A percentile compares a stretch with the other conserved stretches of the same genome.
phyloP scores from a whole-genome alignment of 2,888 invertebrate species.

The Acrobasis repandana region DNA sequence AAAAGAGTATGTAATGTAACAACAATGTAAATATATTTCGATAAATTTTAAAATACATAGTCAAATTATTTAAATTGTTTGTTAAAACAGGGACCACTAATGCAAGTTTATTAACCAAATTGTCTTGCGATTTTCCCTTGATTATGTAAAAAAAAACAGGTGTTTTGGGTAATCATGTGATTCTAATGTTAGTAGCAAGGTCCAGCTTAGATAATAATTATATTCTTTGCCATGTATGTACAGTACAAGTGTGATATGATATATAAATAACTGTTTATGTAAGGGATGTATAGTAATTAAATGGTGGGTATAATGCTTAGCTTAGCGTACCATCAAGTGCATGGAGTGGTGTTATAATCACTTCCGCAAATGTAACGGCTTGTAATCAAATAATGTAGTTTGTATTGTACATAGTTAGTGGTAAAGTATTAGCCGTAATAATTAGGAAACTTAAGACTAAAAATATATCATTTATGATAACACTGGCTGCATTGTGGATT shows the following conservation, averaged over 20 bases:
- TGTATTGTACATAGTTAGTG: conserved; percentile 66
- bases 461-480: conserved; percentile 64
- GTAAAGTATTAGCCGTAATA: conserved; percentile 50
- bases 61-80: conserved; percentile 1
- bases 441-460: conserved; percentile 55
- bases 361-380: conserved; percentile 59
- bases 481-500: conserved; percentile 50
- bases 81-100: conserved; percentile 20
- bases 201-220: conserved; percentile 46
- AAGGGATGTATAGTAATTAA: conserved; percentile 42
- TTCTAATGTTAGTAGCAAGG: conserved; percentile 26
- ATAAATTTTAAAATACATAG: conserved; percentile 1
- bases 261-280: conserved; percentile 36
- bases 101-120: conserved; percentile 10
- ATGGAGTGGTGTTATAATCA: conserved; percentile 77
- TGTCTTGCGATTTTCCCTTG: conserved; percentile 13
- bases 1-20: not conserved
- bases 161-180: conserved; percentile 4
- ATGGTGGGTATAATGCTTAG: conserved; percentile 50
- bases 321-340: conserved; percentile 46
- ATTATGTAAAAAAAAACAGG: not conserved
- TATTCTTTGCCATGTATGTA: conserved; percentile 71
- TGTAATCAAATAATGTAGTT: conserved; percentile 57
- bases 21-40: not conserved
- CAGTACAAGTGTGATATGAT: conserved; percentile 72